These are phyloP conservation scores for Camelus dromedarius DNA, from an alignment of 2,113 vertebrate species.

Conservation along the genomic window DNA sequence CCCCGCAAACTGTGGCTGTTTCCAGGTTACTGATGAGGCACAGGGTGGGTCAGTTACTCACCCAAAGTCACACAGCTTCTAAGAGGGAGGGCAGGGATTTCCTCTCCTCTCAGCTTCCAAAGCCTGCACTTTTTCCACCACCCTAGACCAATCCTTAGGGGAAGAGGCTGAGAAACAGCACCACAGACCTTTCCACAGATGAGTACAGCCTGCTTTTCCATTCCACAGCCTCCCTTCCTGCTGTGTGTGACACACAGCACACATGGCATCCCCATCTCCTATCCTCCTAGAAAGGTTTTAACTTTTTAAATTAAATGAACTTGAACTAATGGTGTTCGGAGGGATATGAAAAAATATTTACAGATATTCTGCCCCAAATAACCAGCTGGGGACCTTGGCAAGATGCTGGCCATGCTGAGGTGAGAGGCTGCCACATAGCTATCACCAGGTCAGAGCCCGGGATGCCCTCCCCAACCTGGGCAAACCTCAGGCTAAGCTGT, in stretches of 20 bases:
- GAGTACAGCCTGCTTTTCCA: not conserved
- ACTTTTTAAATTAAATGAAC: not conserved
- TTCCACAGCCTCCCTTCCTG: not conserved
- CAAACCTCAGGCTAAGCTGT: not conserved
- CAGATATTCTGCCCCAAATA: not conserved
- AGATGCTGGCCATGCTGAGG: not conserved
- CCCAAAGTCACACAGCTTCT: not conserved
- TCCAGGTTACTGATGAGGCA: not conserved
- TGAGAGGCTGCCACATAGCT: not conserved
- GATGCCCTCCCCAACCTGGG: not conserved
- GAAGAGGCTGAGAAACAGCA: not conserved
- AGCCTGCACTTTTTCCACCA: not conserved
- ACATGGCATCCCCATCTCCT: not conserved
- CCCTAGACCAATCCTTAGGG: not conserved
- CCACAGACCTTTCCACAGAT: not conserved
- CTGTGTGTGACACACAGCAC: not conserved
- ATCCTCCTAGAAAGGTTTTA: not conserved
- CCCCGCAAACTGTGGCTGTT: not conserved
- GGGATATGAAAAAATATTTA: not conserved
- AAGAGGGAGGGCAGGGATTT: not conserved
- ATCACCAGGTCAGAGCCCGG: not conserved
- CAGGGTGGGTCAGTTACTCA: not conserved
- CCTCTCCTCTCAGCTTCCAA: not conserved
- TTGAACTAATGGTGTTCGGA: slow-evolving; percentile 24
- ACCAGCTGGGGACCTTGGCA: not conserved